phyloP scores from a whole-genome alignment of 2,113 vertebrate species.

The Solea solea region DNA sequence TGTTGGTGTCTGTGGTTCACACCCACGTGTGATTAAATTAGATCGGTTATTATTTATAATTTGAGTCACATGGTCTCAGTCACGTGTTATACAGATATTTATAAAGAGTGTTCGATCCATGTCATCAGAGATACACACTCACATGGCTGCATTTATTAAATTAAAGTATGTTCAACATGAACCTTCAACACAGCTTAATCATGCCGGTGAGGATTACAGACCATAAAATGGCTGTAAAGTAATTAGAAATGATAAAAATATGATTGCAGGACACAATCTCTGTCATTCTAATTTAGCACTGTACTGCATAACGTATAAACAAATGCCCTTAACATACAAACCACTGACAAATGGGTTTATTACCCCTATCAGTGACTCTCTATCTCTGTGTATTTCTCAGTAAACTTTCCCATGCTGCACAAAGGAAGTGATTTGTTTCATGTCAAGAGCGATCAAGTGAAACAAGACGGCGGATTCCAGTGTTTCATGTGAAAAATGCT shows the following conservation, averaged over 20 bases:
- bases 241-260: neutral
- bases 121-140: neutral
- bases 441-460: too few species aligned
- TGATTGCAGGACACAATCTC: too few species aligned
- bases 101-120: neutral
- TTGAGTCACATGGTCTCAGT: neutral
- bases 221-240: neutral
- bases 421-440: too few species aligned
- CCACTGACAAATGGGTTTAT: too few species aligned
- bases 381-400: too few species aligned
- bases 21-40: constrained; percentile 29
- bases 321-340: too few species aligned
- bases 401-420: too few species aligned
- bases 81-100: neutral
- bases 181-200: neutral
- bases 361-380: too few species aligned
- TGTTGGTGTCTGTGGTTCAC: constrained; percentile 15
- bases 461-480: too few species aligned
- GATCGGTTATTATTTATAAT: neutral
- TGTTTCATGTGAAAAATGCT: too few species aligned
- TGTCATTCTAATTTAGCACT: too few species aligned
- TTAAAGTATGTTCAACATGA: neutral
- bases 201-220: neutral
- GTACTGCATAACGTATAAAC: too few species aligned
- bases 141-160: neutral